phyloP scores from a whole-genome alignment of 2,888 invertebrate genomes.

The Lochmaea crataegi region DNA sequence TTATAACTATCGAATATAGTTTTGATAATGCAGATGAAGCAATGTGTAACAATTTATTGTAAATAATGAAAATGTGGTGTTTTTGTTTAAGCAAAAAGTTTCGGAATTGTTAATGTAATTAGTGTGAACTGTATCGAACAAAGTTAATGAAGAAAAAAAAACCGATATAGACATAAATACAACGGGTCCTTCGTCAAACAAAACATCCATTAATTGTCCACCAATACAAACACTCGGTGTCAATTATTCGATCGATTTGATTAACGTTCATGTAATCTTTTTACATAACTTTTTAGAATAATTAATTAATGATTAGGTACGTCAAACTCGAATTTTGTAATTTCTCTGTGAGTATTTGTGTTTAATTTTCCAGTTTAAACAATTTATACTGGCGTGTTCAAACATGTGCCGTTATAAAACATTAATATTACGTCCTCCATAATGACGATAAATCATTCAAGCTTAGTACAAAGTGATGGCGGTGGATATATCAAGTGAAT shows the following conservation, averaged over 20 bases:
- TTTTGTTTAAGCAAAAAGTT: too few relatives aligned
- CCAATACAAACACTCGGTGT: slow-evolving; percentile 34
- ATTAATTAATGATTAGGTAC: slow-evolving; percentile 38
- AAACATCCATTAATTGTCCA: slow-evolving; percentile 3
- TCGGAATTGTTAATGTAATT: not conserved
- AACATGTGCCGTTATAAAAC: slow-evolving; percentile 63
- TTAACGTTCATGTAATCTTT: slow-evolving; percentile 20
- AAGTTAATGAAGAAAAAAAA: not conserved
- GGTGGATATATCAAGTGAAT: slow-evolving; percentile 55
- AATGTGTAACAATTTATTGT: too few relatives aligned
- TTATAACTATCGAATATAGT: too few relatives aligned
- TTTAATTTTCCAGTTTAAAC: slow-evolving; percentile 43
- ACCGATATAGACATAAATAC: not conserved
- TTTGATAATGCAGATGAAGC: too few relatives aligned
- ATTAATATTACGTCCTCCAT: slow-evolving; percentile 62
- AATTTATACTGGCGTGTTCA: slow-evolving; percentile 55
- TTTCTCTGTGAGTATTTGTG: slow-evolving; percentile 39
- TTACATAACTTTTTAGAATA: slow-evolving; percentile 33
- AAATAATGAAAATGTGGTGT: too few relatives aligned
- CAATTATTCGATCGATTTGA: slow-evolving; percentile 24
- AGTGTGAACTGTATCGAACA: not conserved
- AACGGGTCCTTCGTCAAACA: not conserved
- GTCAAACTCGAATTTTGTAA: slow-evolving; percentile 28
- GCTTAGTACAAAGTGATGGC: slow-evolving; percentile 44
- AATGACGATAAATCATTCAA: slow-evolving; percentile 65